Evolutionary conservation across 2,113 vertebrate genomes (phyloP).

Genomic region (Gadus chalcogrammus): DNA sequence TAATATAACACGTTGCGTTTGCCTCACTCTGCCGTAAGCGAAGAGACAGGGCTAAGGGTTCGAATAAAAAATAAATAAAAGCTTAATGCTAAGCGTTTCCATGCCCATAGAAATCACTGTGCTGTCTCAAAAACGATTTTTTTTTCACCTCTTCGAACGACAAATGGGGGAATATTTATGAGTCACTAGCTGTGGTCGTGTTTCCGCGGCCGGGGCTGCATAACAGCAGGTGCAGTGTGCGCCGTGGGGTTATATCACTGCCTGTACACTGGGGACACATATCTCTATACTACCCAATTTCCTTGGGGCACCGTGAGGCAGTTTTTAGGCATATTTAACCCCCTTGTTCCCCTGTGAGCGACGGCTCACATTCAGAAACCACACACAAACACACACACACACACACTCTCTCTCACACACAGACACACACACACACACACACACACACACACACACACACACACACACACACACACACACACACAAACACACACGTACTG

Average conservation of each 20-base stretch:
- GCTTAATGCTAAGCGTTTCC: no score
- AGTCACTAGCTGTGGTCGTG: conserved; percentile 35
- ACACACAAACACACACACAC: conserved; percentile 59
- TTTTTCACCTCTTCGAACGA: conserved; percentile 28
- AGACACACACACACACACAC: conserved; percentile 45
- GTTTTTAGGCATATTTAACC: conserved; percentile 35
- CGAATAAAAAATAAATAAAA: not conserved
- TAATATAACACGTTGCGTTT: not conserved
- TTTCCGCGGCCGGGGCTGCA: conserved; percentile 39
- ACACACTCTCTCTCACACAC: no score
- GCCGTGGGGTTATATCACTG: conserved; percentile 42
- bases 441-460: conserved; percentile 17
- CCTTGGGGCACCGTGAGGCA: conserved; percentile 43
- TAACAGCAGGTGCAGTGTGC: conserved; percentile 65
- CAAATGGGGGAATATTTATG: conserved; percentile 50
- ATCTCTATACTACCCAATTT: conserved; percentile 46
- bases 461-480: conserved; percentile 51
- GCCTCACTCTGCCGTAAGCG: conserved; percentile 38
- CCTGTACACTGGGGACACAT: conserved; percentile 37
- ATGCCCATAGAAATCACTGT: not conserved
- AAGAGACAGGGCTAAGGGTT: not conserved
- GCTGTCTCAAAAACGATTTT: not conserved
- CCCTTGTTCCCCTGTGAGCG: conserved; percentile 11
- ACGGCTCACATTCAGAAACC: conserved; percentile 34
- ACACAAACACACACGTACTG: conserved; percentile 27